Evolutionary conservation across 1,140 invertebrate species (phyloP), one percentile per base, ranked within the genome.

Genomic region (Akabosia matsudoensis): DNA sequence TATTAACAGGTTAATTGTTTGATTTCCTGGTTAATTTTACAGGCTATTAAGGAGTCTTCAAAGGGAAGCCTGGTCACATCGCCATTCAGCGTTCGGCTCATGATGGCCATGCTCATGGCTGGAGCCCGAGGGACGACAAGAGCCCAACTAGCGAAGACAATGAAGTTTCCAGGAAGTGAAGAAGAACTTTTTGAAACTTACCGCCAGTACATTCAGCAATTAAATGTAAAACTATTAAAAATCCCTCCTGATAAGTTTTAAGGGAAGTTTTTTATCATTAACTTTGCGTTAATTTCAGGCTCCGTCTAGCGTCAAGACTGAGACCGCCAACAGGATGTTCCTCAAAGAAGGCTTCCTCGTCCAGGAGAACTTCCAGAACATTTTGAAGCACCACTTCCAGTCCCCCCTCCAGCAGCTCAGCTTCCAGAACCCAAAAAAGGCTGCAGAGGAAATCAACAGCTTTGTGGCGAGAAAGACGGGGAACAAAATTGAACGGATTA

Each of bases 391-490:
- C 52, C 80, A 85, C 74, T 91, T 89, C 16, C 80, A 86, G 28
- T 86, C 88, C 52, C 85, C 86, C 67, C 83, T 87, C 2, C 83
- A 89, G 76, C 82, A 83, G 31, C 76, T 91, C 0, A 84, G 90
- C 83, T 91, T 91, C 81, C 76, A 76, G 0, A 61, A 82, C 10
- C 54, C 82, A 2, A 80, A 83, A 13, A 83, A 86, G n/a, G 86
- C 88, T 0, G 77, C 85, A 14, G 81, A 86, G n/a, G 82, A 79
- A 10, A 92, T 93, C 14, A 93, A 93, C 82, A 73, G 78, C 10
- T 93, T 91, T 92, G 90, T 94, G 1, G 88, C 90, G 82, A 81
- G 86, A n/a, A 88, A 91, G 83, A 95, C 93, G 0, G 87, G 90
- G 76, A 84, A 90, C 64, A 90, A 89, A 83, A 92, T 94, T 75